phyloP scores from a whole-genome alignment of 2,888 invertebrate species.

The Drosophila barbarae region DNA sequence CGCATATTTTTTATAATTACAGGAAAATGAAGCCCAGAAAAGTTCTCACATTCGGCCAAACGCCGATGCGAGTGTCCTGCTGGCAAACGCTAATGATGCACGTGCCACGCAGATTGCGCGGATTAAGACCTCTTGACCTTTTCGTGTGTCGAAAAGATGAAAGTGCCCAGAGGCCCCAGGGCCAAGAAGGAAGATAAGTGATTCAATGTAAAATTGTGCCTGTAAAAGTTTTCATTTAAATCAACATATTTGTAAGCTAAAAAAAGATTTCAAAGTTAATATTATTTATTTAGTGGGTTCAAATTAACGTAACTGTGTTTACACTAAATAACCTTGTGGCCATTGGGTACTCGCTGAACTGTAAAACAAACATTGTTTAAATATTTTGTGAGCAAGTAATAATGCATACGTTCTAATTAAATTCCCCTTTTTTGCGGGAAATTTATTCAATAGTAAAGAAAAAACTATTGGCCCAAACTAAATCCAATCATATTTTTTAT shows the following conservation, averaged over 20 bases:
- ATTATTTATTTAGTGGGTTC: neutral
- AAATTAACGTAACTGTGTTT: neutral
- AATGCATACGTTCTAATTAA: slow-evolving; percentile 11
- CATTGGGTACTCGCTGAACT: neutral
- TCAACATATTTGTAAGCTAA: neutral
- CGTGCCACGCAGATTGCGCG: slow-evolving; percentile 34
- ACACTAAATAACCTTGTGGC: neutral
- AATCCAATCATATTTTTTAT: slow-evolving; percentile 28
- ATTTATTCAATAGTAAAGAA: slow-evolving; percentile 3
- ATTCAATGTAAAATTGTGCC: neutral
- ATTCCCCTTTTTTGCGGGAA: slow-evolving; percentile 2
- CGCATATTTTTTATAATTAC: slow-evolving; percentile 70
- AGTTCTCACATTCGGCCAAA: slow-evolving; percentile 37
- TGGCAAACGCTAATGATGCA: slow-evolving; percentile 62
- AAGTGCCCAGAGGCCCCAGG: neutral
- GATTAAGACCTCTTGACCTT: slow-evolving; percentile 60
- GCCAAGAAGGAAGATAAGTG: too few species aligned
- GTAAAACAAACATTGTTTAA: neutral
- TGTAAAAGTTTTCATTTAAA: neutral
- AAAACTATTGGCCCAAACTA: slow-evolving; percentile 3
- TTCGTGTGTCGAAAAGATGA: slow-evolving; percentile 19
- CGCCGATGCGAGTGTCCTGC: slow-evolving; percentile 43
- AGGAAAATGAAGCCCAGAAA: slow-evolving; percentile 37
- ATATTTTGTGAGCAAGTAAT: slow-evolving; percentile 2
- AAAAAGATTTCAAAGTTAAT: neutral